Evolutionary conservation across 64 coral and sea anemone species (phyloP).

Genomic region (Porites lutea): DNA sequence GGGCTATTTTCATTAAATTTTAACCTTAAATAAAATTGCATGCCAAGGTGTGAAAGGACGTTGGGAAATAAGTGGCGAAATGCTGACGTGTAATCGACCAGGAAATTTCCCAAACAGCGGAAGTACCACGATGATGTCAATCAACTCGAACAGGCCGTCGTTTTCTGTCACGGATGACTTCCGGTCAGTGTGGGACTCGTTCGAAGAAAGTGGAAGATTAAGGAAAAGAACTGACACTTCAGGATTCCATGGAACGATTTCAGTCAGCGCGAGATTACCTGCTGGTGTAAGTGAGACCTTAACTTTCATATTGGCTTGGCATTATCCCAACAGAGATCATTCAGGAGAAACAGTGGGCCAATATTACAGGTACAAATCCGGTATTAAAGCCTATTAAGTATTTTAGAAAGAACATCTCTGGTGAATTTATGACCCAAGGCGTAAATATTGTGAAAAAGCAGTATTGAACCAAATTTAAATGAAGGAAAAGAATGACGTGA

Average conservation of each 20-base stretch:
- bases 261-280: slow-evolving; percentile 64
- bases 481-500: no score
- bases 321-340: slow-evolving; percentile 92
- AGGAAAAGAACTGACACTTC: slow-evolving; percentile 36
- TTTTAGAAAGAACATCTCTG: no score
- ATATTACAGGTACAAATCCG: slow-evolving; percentile 74
- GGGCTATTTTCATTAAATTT: no score
- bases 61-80: slow-evolving; percentile 58
- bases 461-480: no score
- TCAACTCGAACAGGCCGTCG: slow-evolving; percentile 74
- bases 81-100: slow-evolving; percentile 66
- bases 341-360: slow-evolving; percentile 73
- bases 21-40: neutral
- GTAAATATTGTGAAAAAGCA: no score
- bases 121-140: slow-evolving; percentile 74
- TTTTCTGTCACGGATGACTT: slow-evolving; percentile 79
- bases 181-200: slow-evolving; percentile 76
- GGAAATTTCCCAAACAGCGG: slow-evolving; percentile 79
- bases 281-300: slow-evolving; percentile 78
- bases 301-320: slow-evolving; percentile 87
- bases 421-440: no score
- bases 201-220: slow-evolving; percentile 66
- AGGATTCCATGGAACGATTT: slow-evolving; percentile 83
- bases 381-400: no score
- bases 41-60: slow-evolving; percentile 70